Evolutionary conservation across 2,888 invertebrate genomes (phyloP).

Genomic region (Rotaria sp.): DNA sequence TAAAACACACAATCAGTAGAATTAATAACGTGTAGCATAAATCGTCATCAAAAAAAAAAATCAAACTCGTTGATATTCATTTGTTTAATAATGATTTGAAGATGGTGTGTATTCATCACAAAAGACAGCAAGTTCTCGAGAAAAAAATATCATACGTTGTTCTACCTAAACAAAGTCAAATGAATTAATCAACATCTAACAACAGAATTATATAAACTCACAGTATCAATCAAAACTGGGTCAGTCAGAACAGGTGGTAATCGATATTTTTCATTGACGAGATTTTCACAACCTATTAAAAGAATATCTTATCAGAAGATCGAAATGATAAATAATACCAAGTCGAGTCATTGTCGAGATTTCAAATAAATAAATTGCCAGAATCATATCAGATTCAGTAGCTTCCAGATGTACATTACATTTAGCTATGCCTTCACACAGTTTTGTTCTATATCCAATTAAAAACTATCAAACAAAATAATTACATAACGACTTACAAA

Average conservation of each 20-base stretch:
- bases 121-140: not conserved
- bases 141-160: not conserved
- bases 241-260: not conserved
- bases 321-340: not conserved
- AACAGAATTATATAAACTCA: not conserved
- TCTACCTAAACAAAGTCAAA: not conserved
- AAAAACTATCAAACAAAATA: not conserved
- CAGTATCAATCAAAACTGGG: not conserved
- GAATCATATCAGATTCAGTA: not conserved
- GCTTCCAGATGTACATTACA: constrained; percentile 19
- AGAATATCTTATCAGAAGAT: too few relatives aligned
- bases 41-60: too few relatives aligned
- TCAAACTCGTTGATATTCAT: not conserved
- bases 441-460: not conserved
- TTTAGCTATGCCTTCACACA: not conserved
- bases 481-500: not conserved
- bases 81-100: not conserved
- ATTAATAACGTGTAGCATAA: too few relatives aligned
- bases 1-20: too few relatives aligned
- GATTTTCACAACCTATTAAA: constrained; percentile 1
- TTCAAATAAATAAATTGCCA: not conserved
- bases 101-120: not conserved
- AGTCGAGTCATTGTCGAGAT: constrained; percentile 19
- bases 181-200: not conserved
- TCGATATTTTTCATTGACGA: not conserved